These are phyloP conservation scores for Mola mola DNA, from an alignment of 2,113 vertebrate species.

Conservation along the genomic window DNA sequence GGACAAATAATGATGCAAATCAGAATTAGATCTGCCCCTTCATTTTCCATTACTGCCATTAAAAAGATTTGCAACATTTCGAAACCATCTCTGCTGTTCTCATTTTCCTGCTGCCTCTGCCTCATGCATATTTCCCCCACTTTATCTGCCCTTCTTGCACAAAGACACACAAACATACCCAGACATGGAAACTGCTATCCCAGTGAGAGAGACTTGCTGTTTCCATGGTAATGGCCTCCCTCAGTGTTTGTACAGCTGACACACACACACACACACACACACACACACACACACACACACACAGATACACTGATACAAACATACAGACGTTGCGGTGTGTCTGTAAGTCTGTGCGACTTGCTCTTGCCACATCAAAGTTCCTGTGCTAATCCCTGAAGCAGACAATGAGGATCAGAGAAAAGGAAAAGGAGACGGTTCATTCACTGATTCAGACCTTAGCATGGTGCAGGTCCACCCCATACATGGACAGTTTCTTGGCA, in stretches of 20 bases:
- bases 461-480: constrained; percentile 96
- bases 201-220: constrained; percentile 47
- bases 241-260: constrained; percentile 82
- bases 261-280: constrained; percentile 25
- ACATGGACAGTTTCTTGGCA: constrained; percentile 98
- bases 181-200: constrained; percentile 50
- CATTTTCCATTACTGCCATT: constrained; percentile 45
- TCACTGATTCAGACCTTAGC: constrained; percentile 89
- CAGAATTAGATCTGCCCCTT: constrained; percentile 37
- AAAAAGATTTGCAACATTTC: constrained; percentile 37
- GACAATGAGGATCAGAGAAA: background rate
- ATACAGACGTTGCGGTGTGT: background rate
- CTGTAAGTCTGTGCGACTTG: too few relatives aligned
- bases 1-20: constrained; percentile 17
- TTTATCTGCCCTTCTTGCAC: constrained; percentile 1
- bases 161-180: constrained; percentile 41
- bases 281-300: constrained; percentile 4
- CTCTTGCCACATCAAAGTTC: constrained; percentile 62
- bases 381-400: constrained; percentile 32
- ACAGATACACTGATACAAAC: constrained; percentile 24
- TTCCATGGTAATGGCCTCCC: constrained; percentile 70
- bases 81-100: constrained; percentile 1
- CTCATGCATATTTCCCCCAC: constrained; percentile 31
- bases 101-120: background rate
- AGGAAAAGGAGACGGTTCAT: background rate